Evolutionary conservation across 2,797 vertebrate species (phyloP).

Genomic region (Coregonus ussuriensis): DNA sequence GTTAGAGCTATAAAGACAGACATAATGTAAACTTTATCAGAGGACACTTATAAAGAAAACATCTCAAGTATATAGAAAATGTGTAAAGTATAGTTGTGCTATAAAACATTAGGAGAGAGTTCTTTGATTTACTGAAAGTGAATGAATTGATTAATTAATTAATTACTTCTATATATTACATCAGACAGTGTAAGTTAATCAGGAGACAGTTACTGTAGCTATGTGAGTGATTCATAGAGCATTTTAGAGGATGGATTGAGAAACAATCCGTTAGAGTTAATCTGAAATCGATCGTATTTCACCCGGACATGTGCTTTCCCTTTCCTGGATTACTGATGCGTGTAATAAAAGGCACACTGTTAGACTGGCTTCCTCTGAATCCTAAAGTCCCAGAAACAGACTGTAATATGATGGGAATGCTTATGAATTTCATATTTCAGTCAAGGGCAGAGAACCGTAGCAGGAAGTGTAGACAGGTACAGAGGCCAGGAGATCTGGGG

Average conservation of each 20-base stretch:
- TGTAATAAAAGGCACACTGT: slow-evolving; percentile 77
- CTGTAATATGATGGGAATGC: slow-evolving; percentile 62
- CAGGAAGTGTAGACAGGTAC: slow-evolving; percentile 20
- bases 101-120: too few relatives aligned
- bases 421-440: slow-evolving; percentile 59
- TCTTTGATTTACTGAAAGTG: too few relatives aligned
- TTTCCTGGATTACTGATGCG: slow-evolving; percentile 76
- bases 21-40: slow-evolving; percentile 44
- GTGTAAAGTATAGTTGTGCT: slow-evolving; percentile 1
- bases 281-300: slow-evolving; percentile 76
- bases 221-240: slow-evolving; percentile 65
- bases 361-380: slow-evolving; percentile 69
- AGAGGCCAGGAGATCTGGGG: slow-evolving; percentile 2
- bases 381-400: slow-evolving; percentile 59
- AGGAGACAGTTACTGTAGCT: slow-evolving; percentile 53
- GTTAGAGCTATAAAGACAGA: slow-evolving; percentile 64
- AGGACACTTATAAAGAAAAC: slow-evolving; percentile 26
- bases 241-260: slow-evolving; percentile 50
- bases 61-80: slow-evolving; percentile 48
- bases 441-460: slow-evolving; percentile 21
- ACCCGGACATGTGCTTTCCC: slow-evolving; percentile 74
- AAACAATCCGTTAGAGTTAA: slow-evolving; percentile 68
- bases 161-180: too few relatives aligned
- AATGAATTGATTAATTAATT: too few relatives aligned
- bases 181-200: slow-evolving; percentile 27